phyloP scores from a whole-genome alignment of 30 jellyfish, hydroid and myxozoan species.

The Mastigias papua region DNA sequence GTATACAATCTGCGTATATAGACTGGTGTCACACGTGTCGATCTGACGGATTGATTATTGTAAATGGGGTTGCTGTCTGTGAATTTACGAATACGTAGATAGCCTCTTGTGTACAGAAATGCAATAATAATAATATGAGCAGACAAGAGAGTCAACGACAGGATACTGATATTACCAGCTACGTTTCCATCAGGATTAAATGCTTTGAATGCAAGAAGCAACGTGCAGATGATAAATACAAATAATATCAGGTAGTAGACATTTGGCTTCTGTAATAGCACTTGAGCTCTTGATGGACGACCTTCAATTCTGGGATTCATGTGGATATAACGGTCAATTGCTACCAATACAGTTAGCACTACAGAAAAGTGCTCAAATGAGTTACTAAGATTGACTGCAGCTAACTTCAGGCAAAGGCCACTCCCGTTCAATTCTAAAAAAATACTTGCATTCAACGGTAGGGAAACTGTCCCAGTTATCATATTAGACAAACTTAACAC shows the following conservation, averaged over 20 bases:
- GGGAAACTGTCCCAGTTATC: neutral
- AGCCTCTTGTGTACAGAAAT: neutral
- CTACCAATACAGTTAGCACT: neutral
- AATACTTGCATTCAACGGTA: neutral
- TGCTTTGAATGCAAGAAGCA: neutral
- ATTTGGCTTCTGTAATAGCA: slow-evolving; percentile 1
- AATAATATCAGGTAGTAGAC: neutral
- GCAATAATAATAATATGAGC: neutral
- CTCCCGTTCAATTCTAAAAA: neutral
- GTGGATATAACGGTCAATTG: slow-evolving; percentile 13
- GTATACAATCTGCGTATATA: slow-evolving; percentile 6
- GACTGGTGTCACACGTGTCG: neutral
- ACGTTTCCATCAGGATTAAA: neutral
- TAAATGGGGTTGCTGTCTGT: slow-evolving; percentile 12
- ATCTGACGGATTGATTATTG: neutral
- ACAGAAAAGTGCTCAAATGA: neutral
- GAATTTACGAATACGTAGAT: slow-evolving; percentile 10
- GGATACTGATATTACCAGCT: neutral
- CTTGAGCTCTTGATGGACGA: neutral
- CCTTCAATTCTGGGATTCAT: slow-evolving; percentile 1
- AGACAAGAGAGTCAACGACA: too few relatives aligned
- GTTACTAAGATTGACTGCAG: too few relatives aligned
- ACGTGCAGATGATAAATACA: neutral
- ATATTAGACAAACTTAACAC: neutral
- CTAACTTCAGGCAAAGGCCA: neutral